Base-by-base conservation (phyloP, 2,888 invertebrate species). In the Hypena proboscidalis region DNA sequence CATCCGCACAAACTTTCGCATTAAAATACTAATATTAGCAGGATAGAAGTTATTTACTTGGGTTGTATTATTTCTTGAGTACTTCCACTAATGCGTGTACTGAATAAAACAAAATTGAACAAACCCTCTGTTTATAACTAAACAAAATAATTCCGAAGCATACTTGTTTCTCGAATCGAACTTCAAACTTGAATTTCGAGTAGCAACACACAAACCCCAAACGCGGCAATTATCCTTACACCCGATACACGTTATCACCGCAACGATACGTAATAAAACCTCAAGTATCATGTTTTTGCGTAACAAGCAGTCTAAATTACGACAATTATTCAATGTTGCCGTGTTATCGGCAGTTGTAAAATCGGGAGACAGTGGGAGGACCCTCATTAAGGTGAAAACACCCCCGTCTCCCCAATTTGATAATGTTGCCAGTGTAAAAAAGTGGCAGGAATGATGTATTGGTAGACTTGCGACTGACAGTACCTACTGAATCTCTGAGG, bases 261-360 rank as follows among this genome's bases (percentile, higher is more conserved):
- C 62, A 70, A 70, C 71, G 73, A 80, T 79, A 82, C 80, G 77
- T 79, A 83, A 84, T 85, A 83, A 83, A 82, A 70, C 68, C 73
- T 40, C 56, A 64, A 68, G 80, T 80, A 72, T 80, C 85, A 77
- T 83, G 83, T 86, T 85, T 83, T 82, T 80, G 77, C 75, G 74
- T 83, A 86, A 86, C 86, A 86, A 85, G 85, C 81, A 72, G 75
- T 64, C 79, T 83, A 83, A 88, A 89, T 88, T 83, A 85, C 83
- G 82, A 86, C 90, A 90, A 88, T 90, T 89, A 90, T 87, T 90
- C 89, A 86, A 89, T 88, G 88, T 80, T 71, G 73, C 78, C 70
- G 72, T 77, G 85, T 78, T 89, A 89, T 90, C 87, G 87, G 87
- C 84, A 84, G 85, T 80, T 83, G 82, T 84, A 81, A 84, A 83